A percentile compares a stretch with the other conserved stretches of the same genome.
These are phyloP conservation scores for Steromphala cineraria DNA, from an alignment of 2,888 invertebrate genomes.

Conservation along the genomic window DNA sequence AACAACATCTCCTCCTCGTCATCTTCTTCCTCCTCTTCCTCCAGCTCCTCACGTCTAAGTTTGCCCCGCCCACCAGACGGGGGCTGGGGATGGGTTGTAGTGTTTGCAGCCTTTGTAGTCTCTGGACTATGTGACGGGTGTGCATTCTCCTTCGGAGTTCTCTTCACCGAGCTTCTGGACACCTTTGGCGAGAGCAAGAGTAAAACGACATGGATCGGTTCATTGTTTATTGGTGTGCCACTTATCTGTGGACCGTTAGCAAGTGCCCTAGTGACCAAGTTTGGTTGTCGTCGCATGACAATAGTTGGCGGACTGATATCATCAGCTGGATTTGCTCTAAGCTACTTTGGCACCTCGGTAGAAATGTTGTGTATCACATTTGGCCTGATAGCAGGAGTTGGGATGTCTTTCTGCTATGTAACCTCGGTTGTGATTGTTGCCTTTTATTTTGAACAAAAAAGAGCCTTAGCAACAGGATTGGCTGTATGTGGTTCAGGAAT, in stretches of 20 bases:
- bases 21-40: slow-evolving; percentile 30
- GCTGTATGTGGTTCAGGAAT: slow-evolving; percentile 74
- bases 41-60: slow-evolving; percentile 6
- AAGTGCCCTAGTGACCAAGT: slow-evolving; percentile 70
- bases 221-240: slow-evolving; percentile 93
- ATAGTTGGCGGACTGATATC: slow-evolving; percentile 72
- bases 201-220: slow-evolving; percentile 92
- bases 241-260: slow-evolving; percentile 77
- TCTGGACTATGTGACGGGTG: slow-evolving; percentile 94
- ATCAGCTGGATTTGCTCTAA: slow-evolving; percentile 66
- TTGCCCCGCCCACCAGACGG: slow-evolving; percentile 82
- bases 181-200: slow-evolving; percentile 90
- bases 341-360: slow-evolving; percentile 67
- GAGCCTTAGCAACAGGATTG: slow-evolving; percentile 74
- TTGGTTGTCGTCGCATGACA: slow-evolving; percentile 71
- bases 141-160: slow-evolving; percentile 93
- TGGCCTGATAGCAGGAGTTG: slow-evolving; percentile 72
- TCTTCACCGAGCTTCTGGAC: slow-evolving; percentile 89
- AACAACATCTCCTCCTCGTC: slow-evolving; percentile 14
- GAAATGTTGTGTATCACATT: slow-evolving; percentile 71
- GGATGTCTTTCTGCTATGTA: slow-evolving; percentile 73
- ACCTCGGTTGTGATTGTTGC: slow-evolving; percentile 74
- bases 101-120: slow-evolving; percentile 90
- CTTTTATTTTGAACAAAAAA: slow-evolving; percentile 74
- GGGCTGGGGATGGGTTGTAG: slow-evolving; percentile 95